Base-by-base conservation (phyloP, 2,797 vertebrate species). In the Lacerta agilis region DNA sequence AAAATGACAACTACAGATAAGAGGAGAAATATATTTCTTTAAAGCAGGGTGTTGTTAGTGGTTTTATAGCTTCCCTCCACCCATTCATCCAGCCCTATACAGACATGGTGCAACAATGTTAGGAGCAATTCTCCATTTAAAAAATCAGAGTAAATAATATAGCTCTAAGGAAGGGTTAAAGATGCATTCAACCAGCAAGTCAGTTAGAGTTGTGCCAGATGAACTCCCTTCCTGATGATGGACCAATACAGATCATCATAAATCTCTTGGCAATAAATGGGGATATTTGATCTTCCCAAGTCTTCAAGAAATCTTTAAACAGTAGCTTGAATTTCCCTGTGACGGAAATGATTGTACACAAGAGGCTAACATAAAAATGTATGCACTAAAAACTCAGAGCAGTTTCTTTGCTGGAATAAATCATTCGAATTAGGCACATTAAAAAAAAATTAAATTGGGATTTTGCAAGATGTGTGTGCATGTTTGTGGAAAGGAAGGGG, bases 11-110 rank as follows among this genome's bases (percentile, higher is more conserved):
- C 23, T 71, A 78, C 2, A 86, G 43, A 36, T 73, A 20, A 86
- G 66, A 85, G 27, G 25, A 86, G 15, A 80, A 86, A 67, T 81
- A 90, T 17, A 13, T n/a, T 87, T 93, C 41, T 20, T 92, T 86
- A 89, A 94, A 93, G 75, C 29, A 9, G 61, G 29, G 18, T 25
- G n/a, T 71, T 87, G 85, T 45, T 87, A 73, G n/a, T 13, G 18
- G 83, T 87, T 67, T 43, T 1, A 55, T 55, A 55, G 49, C 49
- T 49, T 49, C 13, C 49, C 49, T 49, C 86, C 75, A n/a, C n/a
- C 49, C 82, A 90, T n/a, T 78, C 92, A 87, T 45, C 77, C 88
- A 82, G 1, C 72, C 33, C 43, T 49, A 15, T 55, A 71, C 55
- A 5, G 72, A 88, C 79, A 92, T 86, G 49, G 36, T 91, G 8